Base-by-base conservation (phyloP, 2,113 vertebrate genomes). In the Polypterus bichir region DNA sequence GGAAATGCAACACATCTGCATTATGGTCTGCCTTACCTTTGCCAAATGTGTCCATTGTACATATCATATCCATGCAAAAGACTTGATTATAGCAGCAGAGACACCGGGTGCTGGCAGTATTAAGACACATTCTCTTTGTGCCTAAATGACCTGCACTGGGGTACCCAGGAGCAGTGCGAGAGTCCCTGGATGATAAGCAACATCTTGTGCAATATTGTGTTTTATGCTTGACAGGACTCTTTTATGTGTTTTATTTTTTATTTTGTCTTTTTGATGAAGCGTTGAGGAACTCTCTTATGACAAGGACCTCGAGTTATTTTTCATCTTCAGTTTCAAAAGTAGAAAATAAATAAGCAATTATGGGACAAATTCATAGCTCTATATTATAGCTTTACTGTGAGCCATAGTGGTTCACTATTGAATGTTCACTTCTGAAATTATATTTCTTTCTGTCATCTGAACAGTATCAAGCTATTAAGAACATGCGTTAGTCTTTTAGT, bases 191-290 rank as follows among this genome's bases (percentile, higher is more conserved):
- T 27, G 27, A 27, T 27, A 68, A 55, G 27, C 27, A 27, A 27
- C 27, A 74, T 82, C 76, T 85, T 84, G 88, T 92, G 86, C 88
- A 89, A 89, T 90, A 88, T 83, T 70, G 71, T 62, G 6, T 79
- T 89, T 88, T 87, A 84, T 73, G 77, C 76, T 84, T 65, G 70
- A 69, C 69, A 76, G 74, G 83, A 85, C 84, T 83, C 79, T 65
- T 72, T 75, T 66, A 69, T 44, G 54, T 61, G 61, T 52, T 56
- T 69, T 78, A 56, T 74, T 68, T 79, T 72, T 83, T 78, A 73
- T 66, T 49, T 77, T 67, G 59, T 66, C 27, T 27, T 27, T 27
- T 27, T 27, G 27, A 27, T 27, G 27, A 27, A 27, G 27, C 27
- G 27, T 27, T 27, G 27, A n/a, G n/a, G n/a, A 27, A 27, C 27